These are phyloP conservation scores for Calameuta idolon DNA, from an alignment of 2,888 invertebrate species.

Conservation along the genomic window DNA sequence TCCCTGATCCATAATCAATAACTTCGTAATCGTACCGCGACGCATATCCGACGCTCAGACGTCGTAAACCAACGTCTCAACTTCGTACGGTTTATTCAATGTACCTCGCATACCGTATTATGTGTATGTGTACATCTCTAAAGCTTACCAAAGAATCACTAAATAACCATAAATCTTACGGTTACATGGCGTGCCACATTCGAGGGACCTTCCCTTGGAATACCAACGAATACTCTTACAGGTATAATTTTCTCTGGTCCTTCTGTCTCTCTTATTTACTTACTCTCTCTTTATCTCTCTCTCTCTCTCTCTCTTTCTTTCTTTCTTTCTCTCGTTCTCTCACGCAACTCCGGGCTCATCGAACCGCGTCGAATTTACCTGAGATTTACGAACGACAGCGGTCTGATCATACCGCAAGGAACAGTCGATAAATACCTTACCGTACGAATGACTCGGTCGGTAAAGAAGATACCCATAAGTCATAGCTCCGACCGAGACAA, in stretches of 20 bases:
- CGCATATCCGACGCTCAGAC: background rate
- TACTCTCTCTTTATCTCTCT: slow-evolving; percentile 16
- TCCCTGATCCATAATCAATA: background rate
- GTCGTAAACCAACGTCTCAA: background rate
- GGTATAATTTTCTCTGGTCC: background rate
- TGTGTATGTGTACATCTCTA: background rate
- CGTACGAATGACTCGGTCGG: background rate
- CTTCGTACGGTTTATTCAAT: background rate
- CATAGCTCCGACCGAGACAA: slow-evolving; percentile 23
- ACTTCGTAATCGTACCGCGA: background rate
- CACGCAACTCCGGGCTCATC: background rate
- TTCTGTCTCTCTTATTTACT: background rate
- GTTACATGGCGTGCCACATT: background rate
- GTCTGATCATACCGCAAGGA: background rate
- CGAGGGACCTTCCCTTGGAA: background rate
- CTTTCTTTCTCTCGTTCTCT: background rate
- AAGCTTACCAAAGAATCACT: background rate
- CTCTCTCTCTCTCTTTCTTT: background rate
- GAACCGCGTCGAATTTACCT: background rate
- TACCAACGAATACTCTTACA: background rate
- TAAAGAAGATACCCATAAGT: slow-evolving; percentile 16
- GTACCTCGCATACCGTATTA: background rate
- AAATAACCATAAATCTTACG: background rate
- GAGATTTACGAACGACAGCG: slow-evolving; percentile 5
- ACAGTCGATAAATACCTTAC: slow-evolving; percentile 6